These are phyloP conservation scores for Eremobia ochroleuca DNA, from an alignment of 2,888 invertebrate species.

Conservation along the genomic window DNA sequence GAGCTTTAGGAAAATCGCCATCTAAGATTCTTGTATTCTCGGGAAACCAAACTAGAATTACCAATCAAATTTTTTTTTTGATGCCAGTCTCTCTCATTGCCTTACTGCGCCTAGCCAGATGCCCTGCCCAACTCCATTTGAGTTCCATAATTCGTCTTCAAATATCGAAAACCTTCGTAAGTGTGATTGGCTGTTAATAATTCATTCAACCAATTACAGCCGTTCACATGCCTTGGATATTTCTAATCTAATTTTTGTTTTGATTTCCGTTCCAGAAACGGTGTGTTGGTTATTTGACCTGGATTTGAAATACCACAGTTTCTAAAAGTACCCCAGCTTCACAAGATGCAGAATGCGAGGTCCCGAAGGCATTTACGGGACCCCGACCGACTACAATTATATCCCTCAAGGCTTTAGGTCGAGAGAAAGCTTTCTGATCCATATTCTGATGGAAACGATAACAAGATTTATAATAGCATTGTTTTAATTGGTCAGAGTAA, in stretches of 20 bases:
- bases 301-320: conserved; percentile 5
- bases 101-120: not conserved
- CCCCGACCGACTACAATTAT: conserved; percentile 19
- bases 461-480: conserved; percentile 60
- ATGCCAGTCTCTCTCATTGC: too few species aligned
- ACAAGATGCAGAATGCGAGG: conserved; percentile 27
- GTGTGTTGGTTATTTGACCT: not conserved
- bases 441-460: conserved; percentile 52
- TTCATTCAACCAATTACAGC: not conserved
- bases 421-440: conserved; percentile 59
- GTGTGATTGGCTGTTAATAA: not conserved
- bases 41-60: too few species aligned
- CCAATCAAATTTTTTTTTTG: too few species aligned
- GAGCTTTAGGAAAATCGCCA: too few species aligned
- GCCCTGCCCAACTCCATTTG: not conserved
- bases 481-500: conserved; percentile 51
- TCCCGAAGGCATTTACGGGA: conserved; percentile 62
- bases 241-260: not conserved
- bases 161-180: too few species aligned
- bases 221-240: not conserved
- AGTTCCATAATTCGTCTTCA: not conserved
- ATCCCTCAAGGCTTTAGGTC: conserved; percentile 49
- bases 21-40: too few species aligned
- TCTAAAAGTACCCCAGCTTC: not conserved
- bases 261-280: not conserved